Conservation (phyloP, 2,113 vertebrate species). For the Bos javanicus region DNA sequence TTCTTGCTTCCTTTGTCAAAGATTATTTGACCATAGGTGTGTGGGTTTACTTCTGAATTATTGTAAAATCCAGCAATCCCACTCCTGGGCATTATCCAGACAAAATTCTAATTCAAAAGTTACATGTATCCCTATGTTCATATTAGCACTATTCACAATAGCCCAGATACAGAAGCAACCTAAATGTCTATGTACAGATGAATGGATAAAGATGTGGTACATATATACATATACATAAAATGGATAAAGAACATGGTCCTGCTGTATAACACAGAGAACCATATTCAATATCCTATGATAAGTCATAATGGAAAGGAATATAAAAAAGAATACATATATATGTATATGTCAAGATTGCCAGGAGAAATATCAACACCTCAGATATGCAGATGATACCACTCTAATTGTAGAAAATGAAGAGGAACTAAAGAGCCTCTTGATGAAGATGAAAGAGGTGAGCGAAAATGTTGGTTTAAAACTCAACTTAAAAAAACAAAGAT, state of each 20-base stretch:
- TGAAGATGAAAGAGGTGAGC: neutral
- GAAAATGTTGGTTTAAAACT: neutral
- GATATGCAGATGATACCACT: neutral
- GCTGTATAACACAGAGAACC: neutral
- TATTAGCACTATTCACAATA: neutral
- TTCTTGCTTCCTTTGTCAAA: neutral
- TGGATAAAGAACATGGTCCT: neutral
- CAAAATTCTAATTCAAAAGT: neutral
- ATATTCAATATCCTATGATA: neutral
- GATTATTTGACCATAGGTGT: neutral
- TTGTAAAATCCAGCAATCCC: neutral
- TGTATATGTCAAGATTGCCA: neutral
- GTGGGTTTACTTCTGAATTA: neutral
- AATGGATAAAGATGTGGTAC: neutral
- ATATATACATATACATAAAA: neutral
- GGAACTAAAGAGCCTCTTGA: neutral
- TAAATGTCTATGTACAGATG: neutral
- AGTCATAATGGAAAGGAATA: neutral
- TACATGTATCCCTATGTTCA: neutral
- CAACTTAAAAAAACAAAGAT: neutral
- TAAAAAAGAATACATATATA: neutral
- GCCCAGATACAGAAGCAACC: neutral
- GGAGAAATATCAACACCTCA: neutral
- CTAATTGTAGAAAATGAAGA: neutral
- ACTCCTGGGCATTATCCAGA: neutral